Evolutionary conservation across 35 echinoderm and acorn worm genomes (phyloP).

Genomic region (Apostichopus californicus): DNA sequence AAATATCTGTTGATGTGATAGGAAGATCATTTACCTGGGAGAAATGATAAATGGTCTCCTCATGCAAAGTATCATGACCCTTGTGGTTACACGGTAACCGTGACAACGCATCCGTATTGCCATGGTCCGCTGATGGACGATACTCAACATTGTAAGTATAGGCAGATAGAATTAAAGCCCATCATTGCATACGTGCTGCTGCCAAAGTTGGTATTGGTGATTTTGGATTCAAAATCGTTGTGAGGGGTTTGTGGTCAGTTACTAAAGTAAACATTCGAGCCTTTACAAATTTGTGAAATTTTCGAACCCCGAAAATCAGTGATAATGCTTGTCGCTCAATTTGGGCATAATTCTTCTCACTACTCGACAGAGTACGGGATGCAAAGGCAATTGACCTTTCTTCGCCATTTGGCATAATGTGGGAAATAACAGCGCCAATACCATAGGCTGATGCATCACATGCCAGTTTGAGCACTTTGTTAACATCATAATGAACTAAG

Average conservation of each 20-base stretch:
- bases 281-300: constrained; percentile 34
- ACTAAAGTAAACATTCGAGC: constrained; percentile 60
- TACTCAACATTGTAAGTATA: constrained; percentile 48
- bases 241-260: constrained; percentile 67
- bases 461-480: constrained; percentile 33
- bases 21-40: constrained; percentile 41
- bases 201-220: constrained; percentile 56
- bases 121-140: constrained; percentile 14
- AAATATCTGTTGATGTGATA: constrained; percentile 16
- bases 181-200: constrained; percentile 67
- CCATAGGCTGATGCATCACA: constrained; percentile 75
- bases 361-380: constrained; percentile 56
- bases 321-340: constrained; percentile 69
- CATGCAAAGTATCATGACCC: neutral
- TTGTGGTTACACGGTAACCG: neutral
- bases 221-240: constrained; percentile 51
- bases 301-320: constrained; percentile 57
- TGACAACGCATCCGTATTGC: constrained; percentile 42
- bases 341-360: constrained; percentile 81
- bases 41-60: constrained; percentile 8
- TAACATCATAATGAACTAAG: constrained; percentile 73
- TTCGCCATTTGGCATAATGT: constrained; percentile 56
- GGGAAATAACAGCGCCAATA: constrained; percentile 63
- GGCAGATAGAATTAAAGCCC: constrained; percentile 61
- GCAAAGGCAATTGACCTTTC: constrained; percentile 72